Evolutionary conservation across 2,113 vertebrate genomes (phyloP).

Genomic region (Nothobranchius kuhntae): DNA sequence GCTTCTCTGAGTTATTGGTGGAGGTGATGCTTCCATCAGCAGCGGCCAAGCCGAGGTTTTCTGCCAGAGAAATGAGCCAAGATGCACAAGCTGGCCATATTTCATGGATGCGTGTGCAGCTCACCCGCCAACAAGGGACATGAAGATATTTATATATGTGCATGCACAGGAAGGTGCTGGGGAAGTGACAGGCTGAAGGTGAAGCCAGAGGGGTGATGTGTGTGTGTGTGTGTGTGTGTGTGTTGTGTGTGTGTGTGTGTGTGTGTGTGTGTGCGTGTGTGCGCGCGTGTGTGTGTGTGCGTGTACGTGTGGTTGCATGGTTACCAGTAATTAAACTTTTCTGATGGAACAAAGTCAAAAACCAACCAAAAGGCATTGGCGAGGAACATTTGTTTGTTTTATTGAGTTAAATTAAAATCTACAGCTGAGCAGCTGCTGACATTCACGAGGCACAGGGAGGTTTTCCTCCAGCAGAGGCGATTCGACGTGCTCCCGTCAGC

Average conservation of each 20-base stretch:
- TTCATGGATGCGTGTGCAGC: constrained; percentile 54
- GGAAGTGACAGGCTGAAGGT: constrained; percentile 55
- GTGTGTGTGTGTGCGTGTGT: constrained; percentile 26
- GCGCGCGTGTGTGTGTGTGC: constrained; percentile 35
- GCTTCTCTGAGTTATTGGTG: constrained; percentile 62
- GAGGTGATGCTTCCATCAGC: constrained; percentile 57
- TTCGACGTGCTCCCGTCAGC: no score
- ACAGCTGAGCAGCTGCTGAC: no score
- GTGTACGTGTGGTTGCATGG: constrained; percentile 11
- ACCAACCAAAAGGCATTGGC: constrained; percentile 26
- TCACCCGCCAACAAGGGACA: constrained; percentile 39
- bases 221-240: constrained; percentile 57
- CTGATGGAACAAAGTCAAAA: constrained; percentile 54
- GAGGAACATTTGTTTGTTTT: neutral
- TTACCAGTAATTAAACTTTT: constrained; percentile 75
- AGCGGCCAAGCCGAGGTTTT: constrained; percentile 69
- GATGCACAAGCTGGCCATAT: constrained; percentile 69
- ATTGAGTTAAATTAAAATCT: neutral
- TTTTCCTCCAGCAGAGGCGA: no score
- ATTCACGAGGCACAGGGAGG: no score
- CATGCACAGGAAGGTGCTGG: constrained; percentile 29
- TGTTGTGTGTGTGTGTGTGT: constrained; percentile 41
- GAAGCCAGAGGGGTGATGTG: constrained; percentile 64
- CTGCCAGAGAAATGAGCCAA: constrained; percentile 51
- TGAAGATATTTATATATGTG: constrained; percentile 39